Evolutionary conservation across 1,140 invertebrate species (phyloP), one percentile per base, ranked within the genome.

Genomic region (Notospermus geniculatus): DNA sequence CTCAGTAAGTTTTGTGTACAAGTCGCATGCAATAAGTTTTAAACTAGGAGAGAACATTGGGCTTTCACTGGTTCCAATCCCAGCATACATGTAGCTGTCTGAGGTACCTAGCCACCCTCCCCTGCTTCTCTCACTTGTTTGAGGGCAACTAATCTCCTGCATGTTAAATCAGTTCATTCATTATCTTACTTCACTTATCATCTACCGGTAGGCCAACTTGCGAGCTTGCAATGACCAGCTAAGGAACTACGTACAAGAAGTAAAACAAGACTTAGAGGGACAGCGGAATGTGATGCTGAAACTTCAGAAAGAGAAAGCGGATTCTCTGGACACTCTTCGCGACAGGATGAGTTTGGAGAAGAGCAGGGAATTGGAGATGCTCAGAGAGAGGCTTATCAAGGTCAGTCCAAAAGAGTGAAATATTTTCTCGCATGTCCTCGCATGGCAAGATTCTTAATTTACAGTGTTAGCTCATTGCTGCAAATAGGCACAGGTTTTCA

Each of bases 141-240:
- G n/a, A n/a, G n/a, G n/a, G n/a, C n/a, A n/a, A n/a, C n/a, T n/a
- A n/a, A n/a, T n/a, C n/a, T n/a, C n/a, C n/a, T n/a, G n/a, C n/a
- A n/a, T n/a, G n/a, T n/a, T n/a, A n/a, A n/a, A n/a, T n/a, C n/a
- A n/a, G n/a, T n/a, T n/a, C n/a, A n/a, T n/a, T n/a, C n/a, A n/a
- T n/a, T n/a, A n/a, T n/a, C n/a, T n/a, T n/a, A n/a, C n/a, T n/a
- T n/a, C n/a, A n/a, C n/a, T n/a, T n/a, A n/a, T n/a, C n/a, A n/a
- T n/a, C n/a, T n/a, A n/a, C 54, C 25, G 54, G 2, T 58, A 75
- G 73, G 69, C 72, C 30, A 77, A 72, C 62, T 59, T 77, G 17
- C 58, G 72, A 25, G 66, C 69, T n/a, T 65, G 67, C 60, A 73
- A 73, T 54, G 70, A 77, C 53, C 72, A 77, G 32, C 59, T 77